Evolutionary conservation across 2,888 invertebrate species (phyloP), one percentile per base, ranked within the genome.

Genomic region (Colletes collaris): DNA sequence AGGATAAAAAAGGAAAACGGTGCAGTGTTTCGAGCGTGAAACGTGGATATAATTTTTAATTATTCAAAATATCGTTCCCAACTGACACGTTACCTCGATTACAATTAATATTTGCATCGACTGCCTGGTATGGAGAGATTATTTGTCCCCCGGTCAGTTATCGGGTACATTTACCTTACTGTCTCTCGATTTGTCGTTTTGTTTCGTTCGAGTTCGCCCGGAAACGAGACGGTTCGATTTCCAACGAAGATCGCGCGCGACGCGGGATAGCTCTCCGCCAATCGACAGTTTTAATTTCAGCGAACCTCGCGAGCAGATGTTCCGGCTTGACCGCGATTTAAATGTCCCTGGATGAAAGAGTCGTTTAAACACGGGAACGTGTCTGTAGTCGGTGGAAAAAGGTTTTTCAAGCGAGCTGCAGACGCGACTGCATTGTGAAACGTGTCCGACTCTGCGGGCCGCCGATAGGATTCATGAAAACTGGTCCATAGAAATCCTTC

Each of bases 381-480:
- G 56, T 76, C 40, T 13, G 40, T 8, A 19, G 19, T 19, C 44
- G 44, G 44, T 3, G 44, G 44, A 46, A 46, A 46, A 46, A 7
- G 44, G 44, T 46, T 46, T 46, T 46, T 55, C 74, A n/a, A 56
- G 55, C 52, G 62, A 53, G 58, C 58, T 6, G 73, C 40, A 16
- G 58, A 37, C 58, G 55, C 71, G 70, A 53, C 44, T 46, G 84
- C 76, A 86, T 86, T 86, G 86, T 86, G 56, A 16, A 63, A 64
- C 78, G 76, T 70, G 84, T 82, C 83, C 76, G 82, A 56, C 78
- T 78, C 75, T 86, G 87, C 79, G 75, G 79, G 37, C 68, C 78
- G 55, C 76, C 81, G 87, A 89, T 90, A 89, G 83, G 86, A 89
- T 90, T 90, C 88, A 88, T 85, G 85, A 87, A 89, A 89, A 87